A percentile compares a stretch with the other conserved stretches of the same genome.
phyloP scores from a whole-genome alignment of 1,140 invertebrate species.

The Caerostris darwini region DNA sequence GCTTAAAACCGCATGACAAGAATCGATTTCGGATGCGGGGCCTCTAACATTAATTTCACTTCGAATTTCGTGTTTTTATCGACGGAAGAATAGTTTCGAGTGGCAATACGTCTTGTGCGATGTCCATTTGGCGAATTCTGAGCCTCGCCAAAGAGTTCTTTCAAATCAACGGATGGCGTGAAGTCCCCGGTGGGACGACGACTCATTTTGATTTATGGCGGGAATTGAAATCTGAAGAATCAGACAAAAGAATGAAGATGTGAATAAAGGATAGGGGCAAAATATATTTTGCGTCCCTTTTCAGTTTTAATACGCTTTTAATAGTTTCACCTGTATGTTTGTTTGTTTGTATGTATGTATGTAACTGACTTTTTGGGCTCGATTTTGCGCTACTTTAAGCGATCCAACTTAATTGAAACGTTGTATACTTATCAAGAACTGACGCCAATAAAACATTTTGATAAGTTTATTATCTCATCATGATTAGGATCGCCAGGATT shows the following conservation, averaged over 20 bases:
- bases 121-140: neutral
- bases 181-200: neutral
- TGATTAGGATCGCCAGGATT: too few species aligned
- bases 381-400: too few species aligned
- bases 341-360: too few species aligned
- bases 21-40: slow-evolving; percentile 9
- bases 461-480: too few species aligned
- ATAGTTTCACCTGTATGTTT: too few species aligned
- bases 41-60: slow-evolving; percentile 23
- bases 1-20: neutral
- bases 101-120: neutral
- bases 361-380: too few species aligned
- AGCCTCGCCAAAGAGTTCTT: neutral
- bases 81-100: neutral
- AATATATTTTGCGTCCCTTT: too few species aligned
- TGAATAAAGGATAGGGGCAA: neutral
- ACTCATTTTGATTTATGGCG: slow-evolving; percentile 8
- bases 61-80: slow-evolving; percentile 33
- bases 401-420: too few species aligned
- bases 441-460: too few species aligned
- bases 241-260: neutral
- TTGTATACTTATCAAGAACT: too few species aligned
- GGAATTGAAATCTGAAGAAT: neutral
- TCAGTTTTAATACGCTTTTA: too few species aligned
- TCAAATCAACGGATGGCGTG: neutral